Percentiles rank a stretch among this genome's conserved stretches.
These are phyloP conservation scores for Dissostichus mawsoni DNA, from an alignment of 2,113 vertebrate genomes.

Conservation along the genomic window DNA sequence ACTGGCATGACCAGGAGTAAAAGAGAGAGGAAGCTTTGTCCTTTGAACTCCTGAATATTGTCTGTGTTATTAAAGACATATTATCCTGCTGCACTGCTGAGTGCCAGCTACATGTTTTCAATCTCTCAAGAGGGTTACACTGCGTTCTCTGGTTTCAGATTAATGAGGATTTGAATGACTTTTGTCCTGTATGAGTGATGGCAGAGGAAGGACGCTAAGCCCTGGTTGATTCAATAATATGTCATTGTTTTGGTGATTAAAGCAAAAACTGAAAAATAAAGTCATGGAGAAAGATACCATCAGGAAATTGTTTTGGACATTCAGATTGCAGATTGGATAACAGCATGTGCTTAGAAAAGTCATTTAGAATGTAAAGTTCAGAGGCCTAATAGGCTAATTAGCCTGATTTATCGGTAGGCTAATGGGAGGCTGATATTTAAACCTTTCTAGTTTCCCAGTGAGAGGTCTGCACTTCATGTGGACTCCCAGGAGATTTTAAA, in stretches of 20 bases:
- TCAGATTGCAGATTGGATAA: background rate
- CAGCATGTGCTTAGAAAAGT: background rate
- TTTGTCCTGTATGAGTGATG: background rate
- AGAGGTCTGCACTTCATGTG: slow-evolving; percentile 42
- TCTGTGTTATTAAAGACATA: background rate
- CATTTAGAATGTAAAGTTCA: slow-evolving; percentile 49
- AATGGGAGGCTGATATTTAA: slow-evolving; percentile 52
- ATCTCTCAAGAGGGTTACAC: background rate
- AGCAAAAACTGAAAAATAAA: background rate
- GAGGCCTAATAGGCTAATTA: slow-evolving; percentile 35
- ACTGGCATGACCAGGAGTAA: background rate
- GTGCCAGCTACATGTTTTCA: background rate
- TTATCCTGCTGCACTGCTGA: background rate
- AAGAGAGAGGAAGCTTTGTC: background rate
- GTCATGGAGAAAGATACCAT: background rate
- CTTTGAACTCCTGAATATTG: background rate
- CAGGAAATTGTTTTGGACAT: background rate
- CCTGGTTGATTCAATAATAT: background rate
- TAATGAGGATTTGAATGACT: background rate
- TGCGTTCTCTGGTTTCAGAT: background rate
- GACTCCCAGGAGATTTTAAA: slow-evolving; percentile 54
- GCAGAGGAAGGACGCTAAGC: background rate
- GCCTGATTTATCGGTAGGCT: slow-evolving; percentile 37
- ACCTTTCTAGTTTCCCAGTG: slow-evolving; percentile 30
- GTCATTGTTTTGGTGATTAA: background rate